Evolutionary conservation across 2,888 invertebrate genomes (phyloP), one percentile per base, ranked within the genome.

Genomic region (Eilema sororculum): DNA sequence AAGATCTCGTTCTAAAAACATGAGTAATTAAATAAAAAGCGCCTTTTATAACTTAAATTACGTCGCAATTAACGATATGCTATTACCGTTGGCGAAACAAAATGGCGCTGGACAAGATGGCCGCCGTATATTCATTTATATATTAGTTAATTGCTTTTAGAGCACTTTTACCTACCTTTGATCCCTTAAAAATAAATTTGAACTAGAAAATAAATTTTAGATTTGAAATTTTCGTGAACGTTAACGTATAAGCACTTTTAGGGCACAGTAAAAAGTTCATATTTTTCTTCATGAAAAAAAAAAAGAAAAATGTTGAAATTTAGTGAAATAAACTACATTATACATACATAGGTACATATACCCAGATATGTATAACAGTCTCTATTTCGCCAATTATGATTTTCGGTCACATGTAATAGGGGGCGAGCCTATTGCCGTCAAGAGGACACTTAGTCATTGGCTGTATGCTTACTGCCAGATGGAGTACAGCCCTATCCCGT

Each of bases 111-210:
- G 68, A 24, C 72, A 78, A 81, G 72, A 81, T 81, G 78, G 79
- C 75, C 56, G 68, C 62, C 56, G 71, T 71, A 75, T 75, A 72
- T 81, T 78, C 76, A 77, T 80, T 79, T 72, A 59, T 76, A 80
- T 82, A 78, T 83, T 83, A 79, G 75, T 74, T 79, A 83, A 83
- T 83, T 82, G 78, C 81, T 78, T 82, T 75, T 69, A 72, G 67
- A 81, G 71, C 65, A 77, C 67, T 76, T 72, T 71, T 57, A 73
- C 65, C 5, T 60, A 57, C 33, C 71, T 76, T 78, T 74, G 62
- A 74, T 60, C 41, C 61, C 65, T 66, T 66, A 24, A 58, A 58
- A 58, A 33, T 24, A 41, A 24, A 37, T 57, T 57, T 10, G n/a
- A 30, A 22, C 1, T n/a, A 6, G 28, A 37, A n/a, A 65, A 57